These are phyloP conservation scores for Cichladusa arquata DNA, from an alignment of 2,113 vertebrate species.

Conservation along the genomic window DNA sequence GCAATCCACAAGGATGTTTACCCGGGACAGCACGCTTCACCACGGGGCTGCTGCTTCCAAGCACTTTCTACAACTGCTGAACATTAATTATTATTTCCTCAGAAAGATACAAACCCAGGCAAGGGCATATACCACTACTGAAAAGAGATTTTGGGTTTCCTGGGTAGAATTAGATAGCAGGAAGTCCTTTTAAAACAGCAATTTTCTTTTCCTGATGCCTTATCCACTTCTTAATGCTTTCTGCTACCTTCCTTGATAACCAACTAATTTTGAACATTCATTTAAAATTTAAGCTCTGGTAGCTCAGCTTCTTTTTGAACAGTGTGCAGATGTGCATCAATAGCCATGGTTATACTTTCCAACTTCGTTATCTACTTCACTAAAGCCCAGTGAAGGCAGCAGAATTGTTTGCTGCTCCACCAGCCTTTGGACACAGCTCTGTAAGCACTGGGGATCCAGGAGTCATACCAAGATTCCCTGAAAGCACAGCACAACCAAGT, in stretches of 20 bases:
- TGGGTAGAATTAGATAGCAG: not conserved
- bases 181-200: not conserved
- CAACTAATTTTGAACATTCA: not conserved
- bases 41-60: not conserved
- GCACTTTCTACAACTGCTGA: not conserved
- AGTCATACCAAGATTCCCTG: not conserved
- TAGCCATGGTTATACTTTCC: not conserved
- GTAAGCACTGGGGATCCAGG: not conserved
- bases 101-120: not conserved
- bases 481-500: not conserved
- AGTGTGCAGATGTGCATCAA: not conserved
- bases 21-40: conserved; percentile 19
- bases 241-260: not conserved
- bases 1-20: conserved; percentile 54
- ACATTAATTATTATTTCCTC: not conserved
- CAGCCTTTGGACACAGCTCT: not conserved
- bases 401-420: not conserved
- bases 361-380: not conserved
- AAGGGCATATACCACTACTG: rapidly evolving
- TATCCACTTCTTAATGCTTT: not conserved
- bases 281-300: not conserved
- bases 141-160: not conserved
- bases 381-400: not conserved
- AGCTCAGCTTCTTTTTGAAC: not conserved
- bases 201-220: not conserved